Evolutionary conservation across 1,140 invertebrate species (phyloP), one percentile per base, ranked within the genome.

Genomic region (Drosophila ambigua): DNA sequence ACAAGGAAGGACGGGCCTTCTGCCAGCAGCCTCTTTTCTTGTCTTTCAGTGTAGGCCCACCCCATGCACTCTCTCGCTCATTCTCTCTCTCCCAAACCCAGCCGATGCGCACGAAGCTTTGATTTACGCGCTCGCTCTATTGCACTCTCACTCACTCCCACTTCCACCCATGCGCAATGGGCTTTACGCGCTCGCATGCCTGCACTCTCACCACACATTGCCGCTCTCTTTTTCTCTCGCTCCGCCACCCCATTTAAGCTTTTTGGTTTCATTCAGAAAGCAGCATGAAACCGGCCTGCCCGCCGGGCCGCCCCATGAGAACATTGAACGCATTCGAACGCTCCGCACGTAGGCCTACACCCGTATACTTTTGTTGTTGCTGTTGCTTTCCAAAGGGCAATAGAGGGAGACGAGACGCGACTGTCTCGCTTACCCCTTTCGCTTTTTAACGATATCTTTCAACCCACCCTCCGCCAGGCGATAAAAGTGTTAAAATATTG

Each of bases 241-340:
- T 24, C 16, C 53, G n/a, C 66, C 62, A 75, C 72, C 75, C 72
- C 72, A 75, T 53, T 72, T 49, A 57, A 72, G 65, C 72, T 78
- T 78, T 78, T 64, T 82, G 80, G 79, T 82, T 85, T 85, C 78
- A 83, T 80, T 79, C 69, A 55, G 44, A 62, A 75, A 52, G 45
- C 62, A 26, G 35, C 59, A 82, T 82, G 74, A 82, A 88, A 79
- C 83, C 79, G 75, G 67, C 51, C 73, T 59, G 79, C 52, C 53
- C 55, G 66, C 74, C 75, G 73, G 55, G 61, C 55, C 63, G 59
- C 49, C 49, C 60, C 83, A 46, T 77, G 83, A 88, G 83, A 88
- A 88, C 76, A 64, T 76, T 76, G 77, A 83, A 73, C 83, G 83
- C 83, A 89, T 79, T 82, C 76, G 61, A 88, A 83, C 79, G 76